Base-by-base conservation (phyloP, 2,888 invertebrate genomes). In the Flabesymbios commensalis region DNA sequence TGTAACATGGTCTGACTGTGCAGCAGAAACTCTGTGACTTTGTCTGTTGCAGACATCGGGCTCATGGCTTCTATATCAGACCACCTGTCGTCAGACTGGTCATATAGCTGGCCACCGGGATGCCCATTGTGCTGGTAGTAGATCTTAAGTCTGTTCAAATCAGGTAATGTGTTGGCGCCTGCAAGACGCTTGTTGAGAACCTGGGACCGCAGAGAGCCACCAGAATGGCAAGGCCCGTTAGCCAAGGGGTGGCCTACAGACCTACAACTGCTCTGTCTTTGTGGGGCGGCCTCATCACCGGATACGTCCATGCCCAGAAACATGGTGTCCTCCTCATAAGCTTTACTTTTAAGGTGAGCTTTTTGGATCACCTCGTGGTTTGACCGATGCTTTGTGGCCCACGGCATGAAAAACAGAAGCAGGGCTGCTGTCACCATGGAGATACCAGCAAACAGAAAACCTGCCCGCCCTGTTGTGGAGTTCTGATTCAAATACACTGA, bases 281-380 rank as follows among this genome's bases (percentile, higher is more conserved):
- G n/a, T n/a, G n/a, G n/a, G n/a, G n/a, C n/a, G n/a, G n/a, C n/a
- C n/a, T n/a, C 36, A 33, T 59, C 45, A 7, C 55, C 57, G 1
- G 63, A 63, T 26, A 63, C 41, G 7, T 63, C 59, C 63, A 63
- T 63, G 3, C 57, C 63, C n/a, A 39, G 47, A 47, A 63, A 51
- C 41, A 52, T 26, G 45, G 52, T 14, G 47, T 59, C 59, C 14
- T 57, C 57, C 5, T 58, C 54, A 24, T 36, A 56, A 14, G 56
- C 45, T 28, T 51, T 59, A 24, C 45, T 19, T 14, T 29, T 42
- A 48, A 63, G 42, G 56, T 63, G 59, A 3, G 59, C 59, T 17
- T 41, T 28, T 67, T 78, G 77, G 52, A 78, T 74, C 53, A 78
- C 74, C 59, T 75, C 75, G 53, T 74, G 71, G 65, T 79, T 79